phyloP scores from a whole-genome alignment of 2,113 vertebrate species.

The Lampris megalopsis region DNA sequence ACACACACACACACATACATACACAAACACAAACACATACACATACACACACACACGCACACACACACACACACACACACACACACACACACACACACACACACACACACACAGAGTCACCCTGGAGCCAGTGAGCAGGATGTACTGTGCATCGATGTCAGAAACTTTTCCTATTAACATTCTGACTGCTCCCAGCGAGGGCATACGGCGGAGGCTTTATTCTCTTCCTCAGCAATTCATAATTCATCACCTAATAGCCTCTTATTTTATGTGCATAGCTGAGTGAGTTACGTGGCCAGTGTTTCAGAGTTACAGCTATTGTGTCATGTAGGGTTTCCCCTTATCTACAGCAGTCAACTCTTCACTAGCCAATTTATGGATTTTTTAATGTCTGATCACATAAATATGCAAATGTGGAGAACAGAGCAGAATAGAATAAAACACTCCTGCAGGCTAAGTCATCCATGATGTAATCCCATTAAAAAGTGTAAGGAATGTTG shows the following conservation, averaged over 20 bases:
- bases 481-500: too few species aligned
- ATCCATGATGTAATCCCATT: too few species aligned
- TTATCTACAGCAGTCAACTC: not conserved
- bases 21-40: not conserved
- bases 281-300: constrained; percentile 23
- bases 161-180: constrained; percentile 5
- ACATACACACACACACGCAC: not conserved
- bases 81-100: constrained; percentile 2
- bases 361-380: too few species aligned
- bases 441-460: too few species aligned
- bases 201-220: constrained; percentile 15
- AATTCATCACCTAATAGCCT: constrained; percentile 43
- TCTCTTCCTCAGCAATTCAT: constrained; percentile 16
- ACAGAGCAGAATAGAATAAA: too few species aligned
- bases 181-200: not conserved
- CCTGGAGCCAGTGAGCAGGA: too few species aligned
- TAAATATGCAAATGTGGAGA: too few species aligned
- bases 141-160: not conserved
- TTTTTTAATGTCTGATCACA: too few species aligned
- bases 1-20: not conserved
- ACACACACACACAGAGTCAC: not conserved
- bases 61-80: not conserved
- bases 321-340: constrained; percentile 16
- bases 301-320: constrained; percentile 6
- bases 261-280: constrained; percentile 43